phyloP scores from a whole-genome alignment of 2,113 vertebrate genomes.

The Carassius carassius region DNA sequence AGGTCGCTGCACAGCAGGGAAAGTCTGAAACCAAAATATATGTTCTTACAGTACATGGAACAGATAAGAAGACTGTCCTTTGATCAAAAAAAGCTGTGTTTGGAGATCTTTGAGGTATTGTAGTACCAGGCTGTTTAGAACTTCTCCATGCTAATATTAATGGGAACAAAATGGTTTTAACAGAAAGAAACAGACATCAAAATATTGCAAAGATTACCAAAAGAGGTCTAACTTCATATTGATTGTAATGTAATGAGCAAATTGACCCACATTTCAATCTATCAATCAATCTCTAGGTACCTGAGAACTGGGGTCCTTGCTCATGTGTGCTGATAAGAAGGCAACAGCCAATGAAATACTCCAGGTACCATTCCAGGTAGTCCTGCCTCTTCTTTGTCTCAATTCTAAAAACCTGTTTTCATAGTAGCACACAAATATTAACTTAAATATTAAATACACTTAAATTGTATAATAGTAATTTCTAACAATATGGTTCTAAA shows the following conservation, averaged over 20 bases:
- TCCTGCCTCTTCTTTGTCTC: constrained; percentile 87
- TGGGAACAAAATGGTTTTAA: not conserved
- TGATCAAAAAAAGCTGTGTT: constrained; percentile 7
- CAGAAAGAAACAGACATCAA: not conserved
- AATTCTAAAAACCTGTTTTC: too few relatives aligned
- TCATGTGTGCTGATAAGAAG: constrained; percentile 95
- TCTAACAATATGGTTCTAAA: not conserved
- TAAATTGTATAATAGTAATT: not conserved
- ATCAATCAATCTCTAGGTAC: constrained; percentile 64
- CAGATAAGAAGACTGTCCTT: not conserved
- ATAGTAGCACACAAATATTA: too few relatives aligned
- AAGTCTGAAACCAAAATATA: not conserved
- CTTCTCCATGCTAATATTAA: not conserved
- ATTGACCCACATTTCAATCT: not conserved
- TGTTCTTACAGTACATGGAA: constrained; percentile 1
- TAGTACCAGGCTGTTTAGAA: not conserved
- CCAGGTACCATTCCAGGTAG: constrained; percentile 94
- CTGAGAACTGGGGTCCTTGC: constrained; percentile 97
- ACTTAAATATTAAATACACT: not conserved
- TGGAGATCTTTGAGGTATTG: not conserved
- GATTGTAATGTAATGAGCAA: not conserved
- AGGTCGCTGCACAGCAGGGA: constrained; percentile 5
- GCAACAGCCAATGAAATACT: constrained; percentile 99
- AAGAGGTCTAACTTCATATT: not conserved
- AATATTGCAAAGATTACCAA: not conserved